Evolutionary conservation across 2,888 invertebrate genomes (phyloP), one percentile per base, ranked within the genome.

Genomic region (Caenorhabditis macrosperma): DNA sequence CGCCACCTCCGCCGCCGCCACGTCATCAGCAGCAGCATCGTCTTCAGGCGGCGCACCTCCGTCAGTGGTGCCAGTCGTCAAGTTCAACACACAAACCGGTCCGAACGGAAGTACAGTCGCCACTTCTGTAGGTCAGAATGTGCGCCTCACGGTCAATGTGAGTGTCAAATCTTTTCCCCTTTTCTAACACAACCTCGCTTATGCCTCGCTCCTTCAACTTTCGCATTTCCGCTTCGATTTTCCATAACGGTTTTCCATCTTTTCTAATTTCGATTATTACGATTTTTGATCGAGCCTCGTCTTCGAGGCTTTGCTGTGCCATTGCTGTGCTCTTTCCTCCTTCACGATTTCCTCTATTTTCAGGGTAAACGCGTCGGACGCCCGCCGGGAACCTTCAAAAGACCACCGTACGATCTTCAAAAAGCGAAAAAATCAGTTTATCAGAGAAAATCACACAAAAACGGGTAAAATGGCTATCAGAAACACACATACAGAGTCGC

Each of bases 311-410:
- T 9, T 12, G 38, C n/a, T n/a, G n/a, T n/a, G 38, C 12, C 38
- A 12, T 38, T 38, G 3, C 38, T 2, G 12, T 15, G 3, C 33
- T 33, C 10, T 4, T n/a, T 26, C 17, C 38, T 26, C 28, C 17
- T 33, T 17, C 17, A 3, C 20, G 48, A 3, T 20, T 46, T 22
- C 17, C 17, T 22, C 22, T 48, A 20, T 50, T 72, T 80, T 3
- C 69, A 83, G 83, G 83, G 83, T 38, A 82, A 82, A 46, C 74
- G 83, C 35, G 80, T 83, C 44, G 83, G 83, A 22, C 75, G 83
- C 24, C 83, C 83, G 24, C 83, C 83, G 17, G 83, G 83, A 3
- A 80, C 83, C 28, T 83, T 78, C 80, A 83, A 83, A 64, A 60
- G 80, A 55, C 75, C 78, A 59, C 68, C 69, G 33, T 82, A 80